Evolutionary conservation across 2,797 vertebrate species (phyloP), one percentile per base, ranked within the genome.

Genomic region (Valencia hispanica): DNA sequence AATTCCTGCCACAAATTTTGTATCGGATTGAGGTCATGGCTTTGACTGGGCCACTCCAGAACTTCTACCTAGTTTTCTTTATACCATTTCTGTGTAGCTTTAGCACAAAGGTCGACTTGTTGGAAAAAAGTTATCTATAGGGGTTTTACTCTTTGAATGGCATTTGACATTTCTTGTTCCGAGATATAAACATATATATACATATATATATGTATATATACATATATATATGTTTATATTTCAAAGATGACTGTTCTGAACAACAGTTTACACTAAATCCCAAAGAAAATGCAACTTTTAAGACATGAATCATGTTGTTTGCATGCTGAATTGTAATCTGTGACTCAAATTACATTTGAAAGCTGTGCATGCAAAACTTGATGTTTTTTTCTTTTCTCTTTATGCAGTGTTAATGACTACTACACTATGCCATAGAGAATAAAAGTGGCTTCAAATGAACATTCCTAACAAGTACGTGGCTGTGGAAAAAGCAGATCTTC

Each of bases 401-500:
- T 34, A 27, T 34, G 47, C 47, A 12, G 9, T 14, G 4, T 20
- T 47, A 22, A 32, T 47, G 22, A 63, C 32, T 39, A 12, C 22
- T 39, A 34, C 72, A 63, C 18, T 3, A 61, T n/a, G 14, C 45
- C 43, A 34, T 12, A 59, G 39, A 86, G 51, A 82, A 85, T 77
- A 88, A 86, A 87, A 84, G 81, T 78, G 79, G 73, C 84, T 81
- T 87, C 74, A 87, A 80, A 85, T 75, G 74, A 86, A 84, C 82
- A 84, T 83, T 86, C 73, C 80, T 86, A 80, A 86, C 83, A 82
- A 90, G 84, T 83, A 84, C 82, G 80, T 78, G 82, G 85, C 78
- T 88, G 78, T 88, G 83, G 83, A 86, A 87, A 84, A 88, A 87
- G 81, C 84, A 87, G 78, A 86, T 83, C 80, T 53, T 74, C 86